Percentiles rank a stretch among this genome's conserved stretches.
Evolutionary conservation across 2,113 vertebrate genomes (phyloP).

Genomic region (Chunga burmeisteri): DNA sequence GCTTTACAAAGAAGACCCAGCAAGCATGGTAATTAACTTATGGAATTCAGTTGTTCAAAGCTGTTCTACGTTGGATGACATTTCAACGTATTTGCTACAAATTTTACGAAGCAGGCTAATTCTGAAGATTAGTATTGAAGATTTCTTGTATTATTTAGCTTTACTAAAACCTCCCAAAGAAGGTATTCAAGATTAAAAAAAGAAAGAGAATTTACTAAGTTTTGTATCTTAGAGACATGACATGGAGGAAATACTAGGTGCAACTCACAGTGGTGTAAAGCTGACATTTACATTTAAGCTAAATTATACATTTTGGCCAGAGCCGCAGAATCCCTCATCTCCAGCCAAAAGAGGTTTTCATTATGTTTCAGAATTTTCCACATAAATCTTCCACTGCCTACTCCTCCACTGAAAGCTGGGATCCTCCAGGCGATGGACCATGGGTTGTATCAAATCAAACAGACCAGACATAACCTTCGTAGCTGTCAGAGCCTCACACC

Average conservation of each 20-base stretch:
- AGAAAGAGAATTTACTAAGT: neutral
- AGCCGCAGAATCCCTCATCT: neutral
- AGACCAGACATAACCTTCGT: neutral
- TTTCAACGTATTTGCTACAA: neutral
- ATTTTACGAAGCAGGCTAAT: neutral
- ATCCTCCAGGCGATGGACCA: neutral
- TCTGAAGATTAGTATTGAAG: neutral
- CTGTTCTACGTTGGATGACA: neutral
- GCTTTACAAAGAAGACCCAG: neutral
- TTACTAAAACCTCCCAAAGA: neutral
- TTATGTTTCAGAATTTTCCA: constrained; percentile 19
- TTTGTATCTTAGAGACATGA: neutral
- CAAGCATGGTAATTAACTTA: rapidly evolving
- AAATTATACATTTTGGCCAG: neutral
- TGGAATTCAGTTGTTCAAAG: neutral
- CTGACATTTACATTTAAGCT: neutral
- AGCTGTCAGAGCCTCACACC: neutral
- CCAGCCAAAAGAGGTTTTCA: neutral
- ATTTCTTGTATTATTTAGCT: neutral
- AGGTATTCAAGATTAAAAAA: neutral
- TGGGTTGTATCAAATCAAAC: neutral
- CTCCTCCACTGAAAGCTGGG: neutral
- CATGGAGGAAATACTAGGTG: neutral
- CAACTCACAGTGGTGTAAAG: neutral
- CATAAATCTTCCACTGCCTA: neutral